Base-by-base conservation (phyloP, 2,113 vertebrate species). In the Falcunculus frontatus region DNA sequence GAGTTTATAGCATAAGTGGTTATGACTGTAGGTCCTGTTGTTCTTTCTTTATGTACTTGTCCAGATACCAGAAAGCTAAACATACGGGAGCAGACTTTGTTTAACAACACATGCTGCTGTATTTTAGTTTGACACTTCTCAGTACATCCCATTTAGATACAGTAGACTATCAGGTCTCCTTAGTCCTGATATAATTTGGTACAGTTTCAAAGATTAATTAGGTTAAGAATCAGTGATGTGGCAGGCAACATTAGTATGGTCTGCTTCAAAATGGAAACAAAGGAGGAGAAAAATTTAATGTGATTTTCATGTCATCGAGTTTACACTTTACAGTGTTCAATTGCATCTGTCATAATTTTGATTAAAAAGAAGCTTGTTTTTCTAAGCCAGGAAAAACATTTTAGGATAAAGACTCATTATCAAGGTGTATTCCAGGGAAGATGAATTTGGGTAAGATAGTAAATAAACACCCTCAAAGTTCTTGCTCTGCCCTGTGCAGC, bases 201-300 rank as follows among this genome's bases (percentile, higher is more conserved):
- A 70, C 33, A 56, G 72, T 94, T 90, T 90, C 68, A 72, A 84
- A 94, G 42, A 90, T 87, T 57, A 87, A 74, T 94, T 90, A 70
- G 42, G 44, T 83, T 50, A 90, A 63, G 55, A 35, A 63, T 60
- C 27, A 77, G 11, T 59, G 27, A 42, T 81, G 47, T 81, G 63
- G 56, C 17, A 67, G 59, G 25, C 35, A 44, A 42, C 11, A 53
- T 79, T 65, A 69, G 12, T 68, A 53, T 2, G 6, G 6, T 25
- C 30, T 89, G 19, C 17, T 84, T 89, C 32, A 57, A 85, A 83
- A 76, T 32, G 8, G 5, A 26, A 73, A 20, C 2, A 20, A 27
- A 15, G 42, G 4, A 2, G 6, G 15, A 30, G 56, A 65, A 62
- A 46, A 16, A 11, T 64, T 46, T 68, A 23, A 20, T 73, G 62